Evolutionary conservation across 2,113 vertebrate species (phyloP).

Genomic region (Chiloscyllium plagiosum): DNA sequence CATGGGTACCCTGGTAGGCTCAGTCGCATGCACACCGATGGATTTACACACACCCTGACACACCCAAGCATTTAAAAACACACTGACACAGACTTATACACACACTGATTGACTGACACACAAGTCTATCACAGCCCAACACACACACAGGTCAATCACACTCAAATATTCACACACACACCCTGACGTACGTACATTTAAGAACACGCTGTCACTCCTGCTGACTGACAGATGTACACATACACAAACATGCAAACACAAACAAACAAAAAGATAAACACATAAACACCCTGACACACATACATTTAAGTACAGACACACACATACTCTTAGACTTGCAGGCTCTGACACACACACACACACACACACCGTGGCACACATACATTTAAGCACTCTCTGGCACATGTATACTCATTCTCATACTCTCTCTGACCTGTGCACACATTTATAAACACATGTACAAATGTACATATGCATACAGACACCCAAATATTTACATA

Average conservation of each 20-base stretch:
- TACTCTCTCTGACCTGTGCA: not conserved
- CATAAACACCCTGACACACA: not conserved
- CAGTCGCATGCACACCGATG: not conserved
- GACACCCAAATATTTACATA: too few species aligned
- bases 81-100: not conserved
- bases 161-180: too few species aligned
- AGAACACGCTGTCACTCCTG: not conserved
- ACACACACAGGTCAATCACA: too few species aligned
- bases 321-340: not conserved
- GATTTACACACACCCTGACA: not conserved
- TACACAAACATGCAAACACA: not conserved
- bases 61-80: not conserved
- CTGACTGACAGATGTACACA: not conserved
- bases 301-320: not conserved
- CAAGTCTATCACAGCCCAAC: too few species aligned
- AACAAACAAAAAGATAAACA: not conserved
- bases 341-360: not conserved
- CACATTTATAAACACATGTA: not conserved
- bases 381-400: not conserved
- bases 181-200: not conserved
- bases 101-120: not conserved
- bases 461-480: not conserved
- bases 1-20: not conserved
- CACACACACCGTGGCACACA: too few species aligned
- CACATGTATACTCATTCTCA: not conserved